Percentiles rank a stretch among this genome's conserved stretches.
Evolutionary conservation across 2,797 vertebrate species (phyloP).

Genomic region (Melanotaenia maccullochi): DNA sequence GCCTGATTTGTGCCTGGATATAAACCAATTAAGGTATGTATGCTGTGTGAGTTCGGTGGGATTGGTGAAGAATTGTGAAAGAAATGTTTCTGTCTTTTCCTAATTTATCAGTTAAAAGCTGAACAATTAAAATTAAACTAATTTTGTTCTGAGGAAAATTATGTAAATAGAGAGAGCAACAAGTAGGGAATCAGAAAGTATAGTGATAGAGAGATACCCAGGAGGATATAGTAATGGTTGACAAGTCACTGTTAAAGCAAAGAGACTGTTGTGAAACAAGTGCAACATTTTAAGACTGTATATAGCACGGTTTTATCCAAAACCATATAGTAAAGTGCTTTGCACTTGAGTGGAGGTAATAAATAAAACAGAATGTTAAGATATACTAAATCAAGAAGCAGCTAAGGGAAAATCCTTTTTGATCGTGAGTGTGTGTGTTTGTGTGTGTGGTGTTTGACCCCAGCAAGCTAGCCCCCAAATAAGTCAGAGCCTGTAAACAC

Average conservation of each 20-base stretch:
- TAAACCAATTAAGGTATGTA: not conserved
- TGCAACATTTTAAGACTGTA: constrained; percentile 7
- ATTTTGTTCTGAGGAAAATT: constrained; percentile 34
- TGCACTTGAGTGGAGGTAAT: not conserved
- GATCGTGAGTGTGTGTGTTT: not conserved
- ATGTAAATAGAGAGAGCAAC: constrained; percentile 6
- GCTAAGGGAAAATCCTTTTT: constrained; percentile 26
- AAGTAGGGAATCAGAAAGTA: not conserved
- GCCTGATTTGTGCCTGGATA: not conserved
- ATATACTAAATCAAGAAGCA: constrained; percentile 47
- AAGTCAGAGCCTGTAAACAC: constrained; percentile 21
- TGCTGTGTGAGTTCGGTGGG: not conserved
- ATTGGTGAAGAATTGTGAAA: constrained; percentile 11
- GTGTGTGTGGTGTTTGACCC: constrained; percentile 30
- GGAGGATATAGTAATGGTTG: constrained; percentile 18
- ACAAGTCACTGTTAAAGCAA: constrained; percentile 9
- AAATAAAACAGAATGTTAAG: constrained; percentile 46
- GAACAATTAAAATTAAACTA: constrained; percentile 13
- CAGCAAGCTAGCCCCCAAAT: constrained; percentile 3
- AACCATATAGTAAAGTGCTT: constrained; percentile 1
- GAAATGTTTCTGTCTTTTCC: constrained; percentile 18
- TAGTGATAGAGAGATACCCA: constrained; percentile 17
- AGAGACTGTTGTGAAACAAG: not conserved
- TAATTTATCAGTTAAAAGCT: constrained; percentile 27
- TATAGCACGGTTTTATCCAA: constrained; percentile 3